These are phyloP conservation scores for Tragelaphus strepsiceros DNA, from an alignment of 2,113 vertebrate genomes.

Conservation along the genomic window DNA sequence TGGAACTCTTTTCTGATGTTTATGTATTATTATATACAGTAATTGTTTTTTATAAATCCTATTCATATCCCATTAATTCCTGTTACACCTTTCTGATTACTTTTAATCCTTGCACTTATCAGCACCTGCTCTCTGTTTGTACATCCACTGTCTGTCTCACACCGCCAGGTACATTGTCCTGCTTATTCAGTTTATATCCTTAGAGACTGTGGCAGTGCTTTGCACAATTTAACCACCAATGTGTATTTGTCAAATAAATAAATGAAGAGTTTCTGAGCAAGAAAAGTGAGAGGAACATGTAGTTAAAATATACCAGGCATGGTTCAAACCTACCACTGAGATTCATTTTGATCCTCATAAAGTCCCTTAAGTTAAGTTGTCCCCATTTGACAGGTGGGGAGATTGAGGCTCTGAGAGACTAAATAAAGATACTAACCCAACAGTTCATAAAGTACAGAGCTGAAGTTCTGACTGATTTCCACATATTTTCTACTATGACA, in stretches of 20 bases:
- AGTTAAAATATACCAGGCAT: not conserved
- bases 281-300: not conserved
- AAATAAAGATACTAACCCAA: not conserved
- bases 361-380: not conserved
- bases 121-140: not conserved
- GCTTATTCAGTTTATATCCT: not conserved
- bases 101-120: not conserved
- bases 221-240: not conserved
- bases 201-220: not conserved
- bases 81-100: conserved; percentile 1
- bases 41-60: not conserved
- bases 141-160: not conserved
- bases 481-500: not conserved
- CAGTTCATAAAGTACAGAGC: not conserved
- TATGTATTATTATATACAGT: not conserved
- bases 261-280: not conserved
- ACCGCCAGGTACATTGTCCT: not conserved
- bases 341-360: not conserved
- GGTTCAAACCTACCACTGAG: not conserved
- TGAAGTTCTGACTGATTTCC: not conserved
- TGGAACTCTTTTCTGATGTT: not conserved
- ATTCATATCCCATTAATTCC: not conserved
- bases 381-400: not conserved
- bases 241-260: not conserved
- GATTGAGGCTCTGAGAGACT: not conserved